Percentiles rank a stretch among this genome's conserved stretches.
phyloP scores from a whole-genome alignment of 2,888 invertebrate species.

The Nowickia ferox region DNA sequence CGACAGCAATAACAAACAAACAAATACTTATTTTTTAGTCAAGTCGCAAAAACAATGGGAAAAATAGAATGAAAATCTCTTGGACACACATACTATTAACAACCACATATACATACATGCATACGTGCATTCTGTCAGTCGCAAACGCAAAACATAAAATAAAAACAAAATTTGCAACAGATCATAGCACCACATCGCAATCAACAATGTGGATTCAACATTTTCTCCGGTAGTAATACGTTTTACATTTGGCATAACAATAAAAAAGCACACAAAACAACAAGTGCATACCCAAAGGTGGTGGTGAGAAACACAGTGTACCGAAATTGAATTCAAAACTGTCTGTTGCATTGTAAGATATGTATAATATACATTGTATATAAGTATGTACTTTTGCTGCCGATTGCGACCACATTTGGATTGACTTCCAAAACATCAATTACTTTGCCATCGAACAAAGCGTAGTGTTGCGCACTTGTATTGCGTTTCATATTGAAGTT shows the following conservation, averaged over 20 bases:
- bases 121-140: background rate
- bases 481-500: no score
- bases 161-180: conserved; percentile 48
- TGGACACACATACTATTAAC: background rate
- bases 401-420: background rate
- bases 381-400: no score
- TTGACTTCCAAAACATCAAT: no score
- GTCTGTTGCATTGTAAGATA: no score
- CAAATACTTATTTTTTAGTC: conserved; percentile 58
- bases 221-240: conserved; percentile 60
- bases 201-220: conserved; percentile 59
- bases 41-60: conserved; percentile 58
- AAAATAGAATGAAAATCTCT: conserved; percentile 43
- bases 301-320: conserved; percentile 47
- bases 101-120: background rate
- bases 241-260: conserved; percentile 60
- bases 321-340: background rate
- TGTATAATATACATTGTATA: no score
- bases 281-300: conserved; percentile 61
- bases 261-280: conserved; percentile 45
- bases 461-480: no score
- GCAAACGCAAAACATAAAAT: conserved; percentile 34
- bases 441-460: no score
- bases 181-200: conserved; percentile 63
- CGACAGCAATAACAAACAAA: conserved; percentile 41